Base-by-base conservation (phyloP, 1,140 invertebrate species). In the Pantala flavescens region DNA sequence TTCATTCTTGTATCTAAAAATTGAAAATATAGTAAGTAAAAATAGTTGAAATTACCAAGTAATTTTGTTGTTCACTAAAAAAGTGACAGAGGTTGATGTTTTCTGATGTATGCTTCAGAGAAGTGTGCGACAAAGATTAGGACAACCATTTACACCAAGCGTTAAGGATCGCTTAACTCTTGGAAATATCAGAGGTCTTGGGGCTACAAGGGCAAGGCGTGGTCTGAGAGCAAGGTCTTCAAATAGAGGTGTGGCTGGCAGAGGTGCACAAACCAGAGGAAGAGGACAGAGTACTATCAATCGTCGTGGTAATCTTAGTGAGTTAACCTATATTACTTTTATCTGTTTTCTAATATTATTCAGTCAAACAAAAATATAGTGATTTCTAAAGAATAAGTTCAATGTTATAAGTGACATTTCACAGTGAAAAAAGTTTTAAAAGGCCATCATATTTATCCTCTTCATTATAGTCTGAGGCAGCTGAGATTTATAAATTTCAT, bases 71-170 rank as follows among this genome's bases (percentile, higher is more conserved):
- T 7, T 63, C 3, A 7, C 3, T n/a, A n/a, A n/a, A 36, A 36
- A 9, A 36, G 28, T 36, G 28, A 9, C 28, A 36, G 28, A 36
- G 9, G 28, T 2, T 63, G 49, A 21, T 63, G 12, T 7, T 63
- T 7, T 63, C 14, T 63, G 14, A 7, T 63, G 5, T 55, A 23
- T 73, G 55, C 73, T 77, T n/a, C 75, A 79, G 77, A 76, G 74
- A 74, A 82, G 79, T 43, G 72, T 84, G 23, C 80, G 81, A 73
- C 83, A 85, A 74, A 77, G 83, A 43, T 77, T 85, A n/a, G 83
- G 83, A 7, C 74, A 76, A 24, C 71, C 73, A 11, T 76, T 74
- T 19, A 72, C 70, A 7, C 74, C 49, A n/a, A 74, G 74, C 21
- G 55, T 71, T 24, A 72, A 70, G 16, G 70, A 72, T 24, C 71